Evolutionary conservation across 2,113 vertebrate genomes (phyloP).

Genomic region (Mus pahari): DNA sequence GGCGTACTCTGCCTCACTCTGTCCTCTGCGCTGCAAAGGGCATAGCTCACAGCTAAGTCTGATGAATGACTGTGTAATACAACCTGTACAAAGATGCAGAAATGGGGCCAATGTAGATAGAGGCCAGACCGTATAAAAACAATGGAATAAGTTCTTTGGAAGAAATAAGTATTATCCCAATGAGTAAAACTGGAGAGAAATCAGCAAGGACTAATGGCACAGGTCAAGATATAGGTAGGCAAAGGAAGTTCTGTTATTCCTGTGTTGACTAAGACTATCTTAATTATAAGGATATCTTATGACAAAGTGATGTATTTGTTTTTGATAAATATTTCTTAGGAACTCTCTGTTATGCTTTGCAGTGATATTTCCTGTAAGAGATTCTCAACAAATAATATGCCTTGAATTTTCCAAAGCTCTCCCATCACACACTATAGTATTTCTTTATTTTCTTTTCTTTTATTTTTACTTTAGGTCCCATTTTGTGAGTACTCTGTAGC

Average conservation of each 20-base stretch:
- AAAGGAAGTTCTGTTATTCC: not conserved
- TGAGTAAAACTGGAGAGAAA: not conserved
- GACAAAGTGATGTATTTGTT: not conserved
- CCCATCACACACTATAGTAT: not conserved
- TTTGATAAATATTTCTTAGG: not conserved
- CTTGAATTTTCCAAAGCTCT: constrained; percentile 24
- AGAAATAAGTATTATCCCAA: not conserved
- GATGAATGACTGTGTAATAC: not conserved
- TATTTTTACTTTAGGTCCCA: too few species aligned
- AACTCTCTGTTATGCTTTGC: not conserved
- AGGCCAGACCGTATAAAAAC: not conserved
- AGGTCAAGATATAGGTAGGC: not conserved
- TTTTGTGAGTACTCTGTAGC: too few species aligned
- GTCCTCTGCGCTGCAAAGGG: rapidly evolving
- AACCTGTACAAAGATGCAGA: not conserved
- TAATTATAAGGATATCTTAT: not conserved
- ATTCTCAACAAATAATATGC: constrained; percentile 48
- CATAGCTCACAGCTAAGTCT: not conserved
- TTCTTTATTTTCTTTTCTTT: not conserved
- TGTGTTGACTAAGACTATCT: not conserved
- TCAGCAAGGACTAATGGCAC: not conserved
- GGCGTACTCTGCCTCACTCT: not conserved
- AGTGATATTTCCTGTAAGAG: not conserved
- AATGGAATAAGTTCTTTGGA: not conserved
- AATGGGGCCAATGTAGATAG: not conserved